Percentiles rank a stretch among this genome's conserved stretches.
phyloP scores from a whole-genome alignment of 1,140 invertebrate species.

The Leptinotarsa undecemlineata region DNA sequence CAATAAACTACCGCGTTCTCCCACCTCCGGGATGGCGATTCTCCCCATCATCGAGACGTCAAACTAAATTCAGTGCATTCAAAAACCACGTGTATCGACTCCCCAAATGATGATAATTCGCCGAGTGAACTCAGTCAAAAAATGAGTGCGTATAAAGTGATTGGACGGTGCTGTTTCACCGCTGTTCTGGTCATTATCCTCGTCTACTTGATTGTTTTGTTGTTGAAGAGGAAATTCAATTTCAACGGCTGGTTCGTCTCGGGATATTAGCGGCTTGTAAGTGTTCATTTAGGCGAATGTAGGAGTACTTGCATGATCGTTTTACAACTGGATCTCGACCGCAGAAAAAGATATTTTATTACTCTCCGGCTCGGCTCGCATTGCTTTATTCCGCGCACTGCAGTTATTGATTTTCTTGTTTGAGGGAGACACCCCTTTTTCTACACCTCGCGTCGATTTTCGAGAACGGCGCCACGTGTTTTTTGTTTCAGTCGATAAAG shows the following conservation, averaged over 20 bases:
- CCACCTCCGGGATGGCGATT: neutral
- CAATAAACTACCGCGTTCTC: constrained; percentile 2
- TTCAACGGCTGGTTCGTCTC: constrained; percentile 44
- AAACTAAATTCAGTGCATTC: neutral
- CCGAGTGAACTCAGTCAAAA: neutral
- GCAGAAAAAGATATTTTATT: constrained; percentile 5
- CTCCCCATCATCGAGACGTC: neutral
- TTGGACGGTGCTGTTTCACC: constrained; percentile 52
- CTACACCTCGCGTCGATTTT: neutral
- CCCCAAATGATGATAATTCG: neutral
- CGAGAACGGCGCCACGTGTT: neutral
- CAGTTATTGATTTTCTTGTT: constrained; percentile 12
- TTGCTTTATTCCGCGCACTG: neutral
- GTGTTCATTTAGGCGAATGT: constrained; percentile 8
- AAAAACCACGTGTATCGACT: neutral
- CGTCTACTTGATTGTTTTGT: constrained; percentile 48
- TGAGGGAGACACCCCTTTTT: neutral
- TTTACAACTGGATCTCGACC: constrained; percentile 25
- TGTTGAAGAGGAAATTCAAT: constrained; percentile 53
- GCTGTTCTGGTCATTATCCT: constrained; percentile 49
- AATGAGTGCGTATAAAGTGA: constrained; percentile 40
- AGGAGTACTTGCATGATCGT: neutral
- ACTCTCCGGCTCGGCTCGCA: neutral
- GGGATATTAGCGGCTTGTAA: constrained; percentile 21
- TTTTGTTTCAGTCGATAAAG: neutral